Conservation (phyloP, 2,888 invertebrate species). For the Lasioglossum pauxillum region DNA sequence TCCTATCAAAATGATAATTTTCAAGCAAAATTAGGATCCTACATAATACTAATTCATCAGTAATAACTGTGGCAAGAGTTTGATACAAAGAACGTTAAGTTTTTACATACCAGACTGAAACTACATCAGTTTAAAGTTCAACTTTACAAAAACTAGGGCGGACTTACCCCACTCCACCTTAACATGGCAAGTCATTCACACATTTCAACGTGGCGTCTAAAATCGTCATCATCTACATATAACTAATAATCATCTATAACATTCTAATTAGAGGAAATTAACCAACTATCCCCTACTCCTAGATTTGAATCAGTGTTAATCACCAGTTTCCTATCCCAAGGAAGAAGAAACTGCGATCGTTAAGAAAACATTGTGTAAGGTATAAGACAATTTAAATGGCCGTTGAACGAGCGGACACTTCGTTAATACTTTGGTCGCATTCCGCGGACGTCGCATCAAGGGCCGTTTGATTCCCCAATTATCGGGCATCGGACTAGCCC, state of each 20-base stretch:
- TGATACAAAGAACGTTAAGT: too few relatives aligned
- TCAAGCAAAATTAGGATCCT: too few relatives aligned
- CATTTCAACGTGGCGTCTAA: not conserved
- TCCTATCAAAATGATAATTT: too few relatives aligned
- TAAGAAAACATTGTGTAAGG: not conserved
- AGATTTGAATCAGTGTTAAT: not conserved
- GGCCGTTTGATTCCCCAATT: not conserved
- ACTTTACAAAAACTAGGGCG: too few relatives aligned
- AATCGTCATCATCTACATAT: not conserved
- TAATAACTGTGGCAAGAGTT: too few relatives aligned
- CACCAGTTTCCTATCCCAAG: not conserved
- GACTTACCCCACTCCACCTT: too few relatives aligned
- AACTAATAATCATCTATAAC: too few relatives aligned
- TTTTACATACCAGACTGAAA: too few relatives aligned
- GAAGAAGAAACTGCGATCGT: not conserved
- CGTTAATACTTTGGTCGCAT: not conserved
- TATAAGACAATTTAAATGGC: not conserved
- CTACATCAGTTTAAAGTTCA: too few relatives aligned
- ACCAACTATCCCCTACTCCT: too few relatives aligned
- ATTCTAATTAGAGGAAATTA: not conserved
- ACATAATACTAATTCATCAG: too few relatives aligned
- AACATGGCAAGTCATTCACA: too few relatives aligned
- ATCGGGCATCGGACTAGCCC: not conserved
- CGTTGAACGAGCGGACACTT: not conserved
- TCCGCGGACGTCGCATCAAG: not conserved